Evolutionary conservation across 2,113 vertebrate genomes (phyloP).

Genomic region (Camelus bactrianus): DNA sequence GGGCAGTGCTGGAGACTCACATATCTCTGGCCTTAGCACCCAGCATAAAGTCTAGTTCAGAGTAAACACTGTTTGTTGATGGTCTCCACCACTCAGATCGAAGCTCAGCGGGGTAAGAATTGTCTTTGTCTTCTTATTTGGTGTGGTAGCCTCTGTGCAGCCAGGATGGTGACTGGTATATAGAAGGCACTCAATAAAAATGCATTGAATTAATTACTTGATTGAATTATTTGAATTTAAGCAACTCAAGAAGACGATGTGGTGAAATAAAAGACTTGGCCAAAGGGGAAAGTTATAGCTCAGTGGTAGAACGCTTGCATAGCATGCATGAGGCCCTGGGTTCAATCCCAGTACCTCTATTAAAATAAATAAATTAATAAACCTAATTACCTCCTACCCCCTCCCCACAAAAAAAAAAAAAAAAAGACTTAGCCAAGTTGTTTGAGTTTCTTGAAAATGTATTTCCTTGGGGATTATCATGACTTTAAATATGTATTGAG

Average conservation of each 20-base stretch:
- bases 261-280: background rate
- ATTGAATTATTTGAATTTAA: background rate
- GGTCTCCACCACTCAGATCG: background rate
- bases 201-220: background rate
- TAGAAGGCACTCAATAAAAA: background rate
- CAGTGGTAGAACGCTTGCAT: no score
- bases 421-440: background rate
- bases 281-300: background rate
- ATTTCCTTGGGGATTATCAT: background rate
- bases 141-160: background rate
- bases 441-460: background rate
- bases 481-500: background rate
- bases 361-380: no score
- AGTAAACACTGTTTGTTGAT: background rate
- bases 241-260: background rate
- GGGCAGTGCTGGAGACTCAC: background rate
- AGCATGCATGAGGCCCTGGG: no score
- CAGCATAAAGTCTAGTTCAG: background rate
- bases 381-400: no score
- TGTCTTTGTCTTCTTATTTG: background rate
- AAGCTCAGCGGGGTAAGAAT: background rate
- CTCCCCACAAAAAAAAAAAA: background rate
- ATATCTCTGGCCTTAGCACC: background rate
- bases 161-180: background rate
- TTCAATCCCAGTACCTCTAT: no score